Evolutionary conservation across 2,888 invertebrate genomes (phyloP).

Genomic region (Acanthococcus lagerstroemiae): DNA sequence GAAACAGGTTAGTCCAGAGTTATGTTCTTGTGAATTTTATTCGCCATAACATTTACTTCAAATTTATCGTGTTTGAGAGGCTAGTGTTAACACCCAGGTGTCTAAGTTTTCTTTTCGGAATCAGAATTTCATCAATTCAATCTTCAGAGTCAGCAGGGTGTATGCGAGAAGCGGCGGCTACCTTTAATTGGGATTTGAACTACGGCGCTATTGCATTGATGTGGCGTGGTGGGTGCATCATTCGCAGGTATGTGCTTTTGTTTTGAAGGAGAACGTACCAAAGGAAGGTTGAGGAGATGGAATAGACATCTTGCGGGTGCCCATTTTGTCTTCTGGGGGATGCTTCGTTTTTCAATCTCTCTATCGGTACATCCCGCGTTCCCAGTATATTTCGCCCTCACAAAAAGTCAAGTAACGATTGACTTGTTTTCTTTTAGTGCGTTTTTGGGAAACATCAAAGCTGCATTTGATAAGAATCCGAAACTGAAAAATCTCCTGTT

Average conservation of each 20-base stretch:
- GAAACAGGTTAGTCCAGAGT: too few species aligned
- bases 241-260: constrained; percentile 57
- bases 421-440: constrained; percentile 46
- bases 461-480: constrained; percentile 83
- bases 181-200: constrained; percentile 88
- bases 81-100: too few species aligned
- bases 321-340: too few species aligned
- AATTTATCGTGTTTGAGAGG: too few species aligned
- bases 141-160: too few species aligned
- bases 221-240: constrained; percentile 99
- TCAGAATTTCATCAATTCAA: constrained; percentile 97
- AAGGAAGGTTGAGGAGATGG: background rate
- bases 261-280: background rate
- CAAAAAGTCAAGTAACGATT: background rate
- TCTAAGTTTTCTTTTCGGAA: too few species aligned
- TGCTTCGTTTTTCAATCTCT: too few species aligned
- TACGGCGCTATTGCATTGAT: constrained; percentile 96
- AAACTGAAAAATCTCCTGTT: constrained; percentile 74
- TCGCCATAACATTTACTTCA: too few species aligned
- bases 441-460: constrained; percentile 83
- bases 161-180: constrained; percentile 79
- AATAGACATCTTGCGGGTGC: background rate
- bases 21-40: too few species aligned
- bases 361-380: too few species aligned
- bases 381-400: too few species aligned